Base-by-base conservation (phyloP, 2,113 vertebrate species). In the Aplodontia rufa region DNA sequence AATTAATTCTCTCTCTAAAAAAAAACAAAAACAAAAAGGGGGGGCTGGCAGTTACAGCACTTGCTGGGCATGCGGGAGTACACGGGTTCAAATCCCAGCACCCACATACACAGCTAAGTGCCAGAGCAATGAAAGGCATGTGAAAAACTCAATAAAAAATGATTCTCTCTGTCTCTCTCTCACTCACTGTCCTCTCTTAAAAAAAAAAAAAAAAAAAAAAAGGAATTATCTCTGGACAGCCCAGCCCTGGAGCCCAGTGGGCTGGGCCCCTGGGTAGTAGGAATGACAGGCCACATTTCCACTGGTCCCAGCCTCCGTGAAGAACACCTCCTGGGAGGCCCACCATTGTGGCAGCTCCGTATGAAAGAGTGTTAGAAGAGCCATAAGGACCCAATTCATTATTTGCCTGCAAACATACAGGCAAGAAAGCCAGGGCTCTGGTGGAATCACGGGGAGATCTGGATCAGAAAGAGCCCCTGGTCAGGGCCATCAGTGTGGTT, bases 401-500 rank as follows among this genome's bases (percentile, higher is more conserved):
- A 53, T 16, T 49, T 49, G 17, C 58, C 66, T 81, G 47, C 91
- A 87, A 71, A 6, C 32, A n/a, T 22, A 26, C 2, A 28, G 22
- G 10, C 16, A 0, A n/a, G 51, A 42, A 74, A 35, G 19, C 55
- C 0, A 2, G 30, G 26, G 22, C 13, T 49, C 13, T 0, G 8
- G 1, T 4, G 35, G 66, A 37, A n/a, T 42, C 12, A 0, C 5
- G 16, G 78, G 12, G 13, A 30, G 2, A 37, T 32, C 10, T 7
- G 28, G 42, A 49, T n/a, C 1, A 16, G 20, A 71, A 37, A 40
- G 49, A 26, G 0, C 30, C 40, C 32, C 47, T 32, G 4, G 6
- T 11, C 0, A 2, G 0, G 19, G 45, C 58, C 35, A 16, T 64
- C 6, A 8, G 32, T 10, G 12, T 10, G 6, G 12, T 8, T 8